These are phyloP conservation scores for Scaptomyza cyrtandrae DNA, from an alignment of 2,888 invertebrate species.

Conservation along the genomic window DNA sequence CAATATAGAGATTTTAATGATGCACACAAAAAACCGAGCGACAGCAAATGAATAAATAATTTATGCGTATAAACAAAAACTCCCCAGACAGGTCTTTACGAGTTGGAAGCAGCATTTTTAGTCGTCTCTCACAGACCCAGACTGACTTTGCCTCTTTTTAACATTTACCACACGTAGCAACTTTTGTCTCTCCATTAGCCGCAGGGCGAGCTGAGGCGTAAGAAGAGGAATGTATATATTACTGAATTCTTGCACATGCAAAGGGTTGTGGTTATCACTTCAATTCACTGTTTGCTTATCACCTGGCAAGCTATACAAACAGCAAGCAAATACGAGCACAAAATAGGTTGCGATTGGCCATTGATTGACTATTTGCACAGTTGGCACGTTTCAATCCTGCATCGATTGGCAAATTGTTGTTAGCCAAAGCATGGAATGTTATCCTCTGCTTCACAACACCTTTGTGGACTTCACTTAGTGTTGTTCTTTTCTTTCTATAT, in stretches of 20 bases:
- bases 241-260: constrained; percentile 4
- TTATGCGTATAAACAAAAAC: constrained; percentile 57
- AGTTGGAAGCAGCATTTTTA: constrained; percentile 36
- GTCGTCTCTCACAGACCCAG: constrained; percentile 45
- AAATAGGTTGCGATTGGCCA: constrained; percentile 32
- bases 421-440: neutral
- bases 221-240: neutral
- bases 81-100: constrained; percentile 29
- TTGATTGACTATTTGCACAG: constrained; percentile 68
- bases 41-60: constrained; percentile 79
- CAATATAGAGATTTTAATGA: constrained; percentile 65
- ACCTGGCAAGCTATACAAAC: constrained; percentile 56
- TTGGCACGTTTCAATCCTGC: constrained; percentile 57
- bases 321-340: constrained; percentile 17
- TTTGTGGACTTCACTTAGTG: neutral
- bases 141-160: constrained; percentile 44
- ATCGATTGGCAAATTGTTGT: constrained; percentile 58
- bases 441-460: neutral
- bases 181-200: constrained; percentile 76
- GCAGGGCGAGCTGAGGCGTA: constrained; percentile 23
- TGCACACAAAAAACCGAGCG: constrained; percentile 62
- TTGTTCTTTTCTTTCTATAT: neutral
- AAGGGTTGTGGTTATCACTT: constrained; percentile 54
- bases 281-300: constrained; percentile 69
- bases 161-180: constrained; percentile 76